phyloP scores from a whole-genome alignment of 2,113 vertebrate species.

The Pipra filicauda region DNA sequence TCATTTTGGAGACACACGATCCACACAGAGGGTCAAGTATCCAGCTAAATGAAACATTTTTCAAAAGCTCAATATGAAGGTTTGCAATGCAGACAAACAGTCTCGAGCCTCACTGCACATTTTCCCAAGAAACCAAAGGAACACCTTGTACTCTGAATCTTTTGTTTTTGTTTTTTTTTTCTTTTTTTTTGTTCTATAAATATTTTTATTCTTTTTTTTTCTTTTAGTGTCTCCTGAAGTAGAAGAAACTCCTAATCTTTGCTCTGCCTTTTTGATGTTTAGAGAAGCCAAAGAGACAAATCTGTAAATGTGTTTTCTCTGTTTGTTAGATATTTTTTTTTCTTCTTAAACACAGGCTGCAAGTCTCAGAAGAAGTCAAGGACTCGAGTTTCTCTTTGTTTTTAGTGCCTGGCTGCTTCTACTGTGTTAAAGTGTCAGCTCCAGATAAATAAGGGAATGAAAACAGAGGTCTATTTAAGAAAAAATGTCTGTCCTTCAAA shows the following conservation, averaged over 20 bases:
- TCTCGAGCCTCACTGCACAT: background rate
- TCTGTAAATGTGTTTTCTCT: background rate
- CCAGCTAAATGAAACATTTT: constrained; percentile 28
- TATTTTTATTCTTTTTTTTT: background rate
- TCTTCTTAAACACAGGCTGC: constrained; percentile 36
- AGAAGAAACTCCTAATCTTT: constrained; percentile 19
- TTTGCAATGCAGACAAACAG: constrained; percentile 18
- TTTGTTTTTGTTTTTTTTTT: background rate
- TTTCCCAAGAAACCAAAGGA: constrained; percentile 1
- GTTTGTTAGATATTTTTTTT: background rate
- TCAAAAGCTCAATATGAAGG: background rate
- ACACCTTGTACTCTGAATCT: background rate
- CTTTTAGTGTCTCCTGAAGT: background rate
- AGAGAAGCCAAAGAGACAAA: constrained; percentile 30
- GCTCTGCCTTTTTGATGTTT: background rate
- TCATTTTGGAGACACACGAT: constrained; percentile 10
- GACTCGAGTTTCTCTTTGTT: constrained; percentile 51
- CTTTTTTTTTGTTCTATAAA: background rate
- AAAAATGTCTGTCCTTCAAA: constrained; percentile 51
- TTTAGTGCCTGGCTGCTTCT: constrained; percentile 46
- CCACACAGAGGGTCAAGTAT: constrained; percentile 6
- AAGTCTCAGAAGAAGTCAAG: constrained; percentile 58
- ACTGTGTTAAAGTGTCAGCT: constrained; percentile 37
- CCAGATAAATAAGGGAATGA: constrained; percentile 55
- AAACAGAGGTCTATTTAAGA: constrained; percentile 58